phyloP scores from a whole-genome alignment of 2,888 invertebrate species.

The Elysia crispata region DNA sequence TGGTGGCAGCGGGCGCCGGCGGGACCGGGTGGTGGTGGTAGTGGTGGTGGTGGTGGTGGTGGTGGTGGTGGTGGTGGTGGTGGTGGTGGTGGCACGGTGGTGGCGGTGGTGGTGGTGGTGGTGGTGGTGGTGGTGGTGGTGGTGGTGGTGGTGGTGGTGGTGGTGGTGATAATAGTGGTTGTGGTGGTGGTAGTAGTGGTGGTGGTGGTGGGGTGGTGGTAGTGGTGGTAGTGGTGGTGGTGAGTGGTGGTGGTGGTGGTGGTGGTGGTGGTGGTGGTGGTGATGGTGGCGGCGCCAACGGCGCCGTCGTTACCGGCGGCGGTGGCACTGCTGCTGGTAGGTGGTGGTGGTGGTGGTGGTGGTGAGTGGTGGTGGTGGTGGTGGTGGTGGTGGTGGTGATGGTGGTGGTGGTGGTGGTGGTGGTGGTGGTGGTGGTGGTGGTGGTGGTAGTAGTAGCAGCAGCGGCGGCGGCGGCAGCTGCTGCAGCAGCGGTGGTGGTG shows the following conservation, averaged over 20 bases:
- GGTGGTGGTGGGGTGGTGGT: no score
- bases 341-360: neutral
- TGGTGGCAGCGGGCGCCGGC: no score
- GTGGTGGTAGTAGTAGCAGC: no score
- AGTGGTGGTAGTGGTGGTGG: no score
- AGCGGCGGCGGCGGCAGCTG: no score
- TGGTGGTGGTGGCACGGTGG: neutral
- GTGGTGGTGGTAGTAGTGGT: no score
- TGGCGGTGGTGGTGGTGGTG: neutral
- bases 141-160: neutral
- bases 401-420: neutral
- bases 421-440: neutral
- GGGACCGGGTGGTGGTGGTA: no score
- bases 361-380: neutral
- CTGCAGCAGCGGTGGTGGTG: no score
- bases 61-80: neutral
- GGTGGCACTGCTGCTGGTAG: no score
- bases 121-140: neutral
- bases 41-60: no score
- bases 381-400: neutral
- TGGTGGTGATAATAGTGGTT: no score
- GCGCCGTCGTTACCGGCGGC: neutral
- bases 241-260: no score
- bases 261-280: neutral
- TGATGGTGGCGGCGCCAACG: neutral